Evolutionary conservation across 2,113 vertebrate species (phyloP), one percentile per base, ranked within the genome.

Genomic region (Phrynosoma platyrhinos): DNA sequence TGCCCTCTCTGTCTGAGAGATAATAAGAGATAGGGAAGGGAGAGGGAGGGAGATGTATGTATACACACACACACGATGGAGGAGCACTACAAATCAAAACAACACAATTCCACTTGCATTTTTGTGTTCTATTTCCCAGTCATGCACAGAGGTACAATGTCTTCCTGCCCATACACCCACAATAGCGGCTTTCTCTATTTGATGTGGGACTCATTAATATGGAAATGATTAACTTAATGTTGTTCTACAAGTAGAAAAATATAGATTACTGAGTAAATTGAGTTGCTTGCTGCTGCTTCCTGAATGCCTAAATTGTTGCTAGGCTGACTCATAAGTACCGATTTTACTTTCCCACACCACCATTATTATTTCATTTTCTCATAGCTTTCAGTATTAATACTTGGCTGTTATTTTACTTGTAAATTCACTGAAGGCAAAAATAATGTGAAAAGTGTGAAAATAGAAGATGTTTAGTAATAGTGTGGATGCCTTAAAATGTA

Each of bases 181-280:
- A 14, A 71, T 88, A 86, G 79, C 93, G 89, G 91, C 83, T 85
- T 53, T 66, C 79, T 92, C 87, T 40, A 55, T 83, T 42, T 91
- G 74, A 92, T 93, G 79, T 89, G 76, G 84, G 85, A 62, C 18
- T 90, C 90, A 89, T 89, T 87, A 93, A 88, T 69, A 66, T 81
- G 86, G 90, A 92, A 88, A 1, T 84, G 82, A 88, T 90, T 85
- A 94, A 88, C 55, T 92, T 92, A 91, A 87, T 86, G n/a, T 84
- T 90, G 40, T 68, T 68, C 53, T 92, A 47, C 76, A 82, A 88
- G 62, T 78, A 64, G 58, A 78, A 90, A 95, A 93, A 91, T 86
- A 88, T 1, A 78, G 84, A 90, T 89, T 85, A 79, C 23, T 23
- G 81, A 90, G 83, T 85, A 86, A 89, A 86, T 89, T 83, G 7